Evolutionary conservation across 2,797 vertebrate species (phyloP), one percentile per base, ranked within the genome.

Genomic region (Kryptolebias ocellatus): DNA sequence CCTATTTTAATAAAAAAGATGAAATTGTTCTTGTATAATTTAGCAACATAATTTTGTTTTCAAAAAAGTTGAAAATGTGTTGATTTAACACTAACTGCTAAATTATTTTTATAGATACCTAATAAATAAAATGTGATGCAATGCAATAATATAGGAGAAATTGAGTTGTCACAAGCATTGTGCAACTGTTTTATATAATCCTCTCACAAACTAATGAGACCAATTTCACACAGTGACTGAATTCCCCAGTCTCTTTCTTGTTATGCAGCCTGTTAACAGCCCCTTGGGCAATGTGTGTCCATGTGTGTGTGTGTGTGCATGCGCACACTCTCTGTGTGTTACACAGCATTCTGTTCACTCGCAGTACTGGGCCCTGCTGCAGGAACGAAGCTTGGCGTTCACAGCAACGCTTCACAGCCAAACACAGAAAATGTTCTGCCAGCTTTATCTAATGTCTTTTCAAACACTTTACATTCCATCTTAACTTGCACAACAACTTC

Each of bases 371-470:
- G 83, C 80, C 64, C 67, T 65, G 74, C 70, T 53, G 59, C 65
- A 83, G 80, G 76, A 87, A 75, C 81, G 74, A 70, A 78, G 71
- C 83, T 85, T 91, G 90, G 90, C 84, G 53, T 85, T 67, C 24
- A 27, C 61, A 74, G 68, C 58, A 24, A 5, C 20, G 11, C 78
- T 86, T 91, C 76, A 71, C 87, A 87, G 89, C 91, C 91, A 92
- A 89, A 81, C 70, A 68, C 62, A 52, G 83, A 70, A 87, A 89
- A 90, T 86, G 89, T 88, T 83, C 87, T 89, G 90, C 90, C 90
- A 92, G 81, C 59, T 89, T 75, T 18, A 69, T 80, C 79, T 79
- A 86, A 87, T 87, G 82, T 87, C 82, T 87, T 84, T 84, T 88
- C 85, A 86, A 86, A 91, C 87, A 89, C 81, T 83, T 87, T 78